Evolutionary conservation across 2,888 invertebrate genomes (phyloP), one percentile per base, ranked within the genome.

Genomic region (Drosophila lutescens): DNA sequence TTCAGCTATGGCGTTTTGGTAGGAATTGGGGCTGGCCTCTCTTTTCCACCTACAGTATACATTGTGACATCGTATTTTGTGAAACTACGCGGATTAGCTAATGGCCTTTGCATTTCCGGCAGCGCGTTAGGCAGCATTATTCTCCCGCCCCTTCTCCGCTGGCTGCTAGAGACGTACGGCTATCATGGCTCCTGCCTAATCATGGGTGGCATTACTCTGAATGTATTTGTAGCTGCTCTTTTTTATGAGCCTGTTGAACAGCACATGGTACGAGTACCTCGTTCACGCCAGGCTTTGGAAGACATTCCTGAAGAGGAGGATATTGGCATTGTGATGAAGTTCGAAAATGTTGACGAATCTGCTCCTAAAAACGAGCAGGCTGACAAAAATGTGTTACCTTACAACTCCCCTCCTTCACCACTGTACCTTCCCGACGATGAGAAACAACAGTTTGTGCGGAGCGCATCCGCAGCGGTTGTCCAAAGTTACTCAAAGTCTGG

Each of bases 41-140:
- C 97, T 1, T 97, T 97, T 92, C 97, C 97, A 1, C 97, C 97
- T 3, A 97, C 97, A 0, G 97, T 97, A 38, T 97, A 97, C 92
- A 97, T 97, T 80, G 97, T 97, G 77, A 97, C 97, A 55, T 96
- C 96, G 67, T 97, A 97, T 92, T 97, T 97, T 92, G 95, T 96
- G 44, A 94, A 95, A 50, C 92, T 95, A 10, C 93, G 97, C 47
- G 97, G 97, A 0, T 93, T 97, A 13, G 97, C 97, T 46, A 97
- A 97, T 91, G 97, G 97, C 0, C 94, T 97, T 23, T 97, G 97
- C 85, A 97, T 97, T 93, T 97, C 97, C 0, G 97, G 97, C 15
- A 96, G 96, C 80, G 97, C 97, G 0, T 94, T 97, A 76, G 97
- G 97, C 13, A 96, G 96, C 46, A 97, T 97, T 84, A 95, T 97